These are phyloP conservation scores for Pharmacophagus antenor DNA, from an alignment of 2,888 invertebrate species.

Conservation along the genomic window DNA sequence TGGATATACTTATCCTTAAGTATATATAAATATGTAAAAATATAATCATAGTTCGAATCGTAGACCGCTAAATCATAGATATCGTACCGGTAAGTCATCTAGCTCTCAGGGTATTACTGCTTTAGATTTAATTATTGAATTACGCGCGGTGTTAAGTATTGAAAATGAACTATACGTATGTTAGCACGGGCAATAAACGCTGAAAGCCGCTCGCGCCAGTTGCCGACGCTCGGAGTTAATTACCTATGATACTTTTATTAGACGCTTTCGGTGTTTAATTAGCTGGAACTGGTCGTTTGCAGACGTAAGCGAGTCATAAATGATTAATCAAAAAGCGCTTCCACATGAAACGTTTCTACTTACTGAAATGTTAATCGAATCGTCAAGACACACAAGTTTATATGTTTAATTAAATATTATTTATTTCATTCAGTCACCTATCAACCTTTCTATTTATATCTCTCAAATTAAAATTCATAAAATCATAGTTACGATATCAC, in stretches of 20 bases:
- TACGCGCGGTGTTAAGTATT: slow-evolving; percentile 1
- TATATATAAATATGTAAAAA: background rate
- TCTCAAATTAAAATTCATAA: too few species aligned
- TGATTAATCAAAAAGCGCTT: slow-evolving; percentile 22
- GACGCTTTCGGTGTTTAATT: slow-evolving; percentile 36
- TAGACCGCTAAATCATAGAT: background rate
- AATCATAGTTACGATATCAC: too few species aligned
- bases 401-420: background rate
- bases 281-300: slow-evolving; percentile 25
- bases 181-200: slow-evolving; percentile 17
- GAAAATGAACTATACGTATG: background rate
- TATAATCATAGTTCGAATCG: background rate
- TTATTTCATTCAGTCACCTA: too few species aligned
- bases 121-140: slow-evolving; percentile 2
- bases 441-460: too few species aligned
- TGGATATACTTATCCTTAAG: background rate
- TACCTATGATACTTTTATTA: slow-evolving; percentile 45
- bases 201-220: slow-evolving; percentile 16
- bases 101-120: background rate
- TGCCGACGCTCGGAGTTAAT: slow-evolving; percentile 41
- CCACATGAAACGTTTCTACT: slow-evolving; percentile 8
- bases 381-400: background rate
- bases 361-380: slow-evolving; percentile 36
- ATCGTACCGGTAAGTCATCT: background rate
- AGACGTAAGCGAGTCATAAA: slow-evolving; percentile 20